Evolutionary conservation across 2,113 vertebrate species (phyloP).

Genomic region (Varanus salvator): DNA sequence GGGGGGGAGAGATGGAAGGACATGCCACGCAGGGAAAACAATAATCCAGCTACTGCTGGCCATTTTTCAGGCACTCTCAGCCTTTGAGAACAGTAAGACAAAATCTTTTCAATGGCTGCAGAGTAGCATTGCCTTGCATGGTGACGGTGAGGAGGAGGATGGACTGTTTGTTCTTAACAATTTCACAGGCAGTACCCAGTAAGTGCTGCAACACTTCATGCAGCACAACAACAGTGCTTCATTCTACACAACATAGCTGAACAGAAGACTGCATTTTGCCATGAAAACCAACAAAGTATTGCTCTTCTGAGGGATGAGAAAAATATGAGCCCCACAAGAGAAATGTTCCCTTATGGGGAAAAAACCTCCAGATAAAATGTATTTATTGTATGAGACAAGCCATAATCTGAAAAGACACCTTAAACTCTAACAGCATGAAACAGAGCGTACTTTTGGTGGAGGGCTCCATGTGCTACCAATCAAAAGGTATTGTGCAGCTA

Average conservation of each 20-base stretch:
- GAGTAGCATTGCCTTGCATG: not conserved
- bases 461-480: not conserved
- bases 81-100: not conserved
- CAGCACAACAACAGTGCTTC: not conserved
- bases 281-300: not conserved
- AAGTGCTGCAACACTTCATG: not conserved
- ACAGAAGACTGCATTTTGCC: not conserved
- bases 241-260: not conserved
- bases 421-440: not conserved
- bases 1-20: not conserved
- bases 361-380: not conserved
- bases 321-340: not conserved
- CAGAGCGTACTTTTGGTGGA: not conserved
- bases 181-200: too few species aligned
- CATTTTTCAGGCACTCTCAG: not conserved
- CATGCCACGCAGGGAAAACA: not conserved
- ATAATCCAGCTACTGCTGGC: not conserved
- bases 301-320: not conserved
- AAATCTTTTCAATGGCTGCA: not conserved
- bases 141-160: not conserved
- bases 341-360: not conserved
- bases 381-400: not conserved
- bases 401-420: not conserved
- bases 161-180: not conserved
- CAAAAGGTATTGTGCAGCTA: not conserved